Evolutionary conservation across 1,140 invertebrate genomes (phyloP).

Genomic region (Mamestra configurata): DNA sequence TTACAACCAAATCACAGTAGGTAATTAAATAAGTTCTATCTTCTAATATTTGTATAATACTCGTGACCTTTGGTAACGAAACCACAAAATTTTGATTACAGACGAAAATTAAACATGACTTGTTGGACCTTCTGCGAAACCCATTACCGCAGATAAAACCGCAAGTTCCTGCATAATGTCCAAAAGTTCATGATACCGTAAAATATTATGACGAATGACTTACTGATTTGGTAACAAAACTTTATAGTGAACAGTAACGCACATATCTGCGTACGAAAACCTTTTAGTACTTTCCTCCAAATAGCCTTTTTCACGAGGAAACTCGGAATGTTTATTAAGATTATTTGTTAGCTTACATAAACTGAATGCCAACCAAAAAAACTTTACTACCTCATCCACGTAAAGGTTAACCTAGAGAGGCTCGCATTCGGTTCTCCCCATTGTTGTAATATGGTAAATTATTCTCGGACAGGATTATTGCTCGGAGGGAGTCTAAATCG

Average conservation of each 20-base stretch:
- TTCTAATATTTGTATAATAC: conserved; percentile 16
- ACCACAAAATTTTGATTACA: conserved; percentile 27
- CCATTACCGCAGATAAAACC: conserved; percentile 20
- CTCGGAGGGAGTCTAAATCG: conserved; percentile 16
- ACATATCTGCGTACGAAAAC: background rate
- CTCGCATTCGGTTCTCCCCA: conserved; percentile 23
- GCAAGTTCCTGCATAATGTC: conserved; percentile 19
- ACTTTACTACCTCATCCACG: conserved; percentile 27
- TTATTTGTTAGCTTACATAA: conserved; percentile 40
- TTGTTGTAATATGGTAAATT: conserved; percentile 44
- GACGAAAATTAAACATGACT: conserved; percentile 42
- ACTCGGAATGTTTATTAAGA: conserved; percentile 32
- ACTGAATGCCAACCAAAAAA: conserved; percentile 27
- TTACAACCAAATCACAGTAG: background rate
- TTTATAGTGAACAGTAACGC: conserved; percentile 13
- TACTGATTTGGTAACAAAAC: conserved; percentile 13
- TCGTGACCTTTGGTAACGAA: conserved; percentile 12
- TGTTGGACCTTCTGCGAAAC: conserved; percentile 23
- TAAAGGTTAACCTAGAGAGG: conserved; percentile 42
- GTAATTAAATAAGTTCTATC: conserved; percentile 16
- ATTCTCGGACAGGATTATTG: conserved; percentile 35
- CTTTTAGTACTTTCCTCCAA: conserved; percentile 14
- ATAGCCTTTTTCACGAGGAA: conserved; percentile 21
- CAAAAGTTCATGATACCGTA: conserved; percentile 19
- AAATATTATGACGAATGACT: background rate